Evolutionary conservation across 2,113 vertebrate species (phyloP).

Genomic region (Bubo bubo): DNA sequence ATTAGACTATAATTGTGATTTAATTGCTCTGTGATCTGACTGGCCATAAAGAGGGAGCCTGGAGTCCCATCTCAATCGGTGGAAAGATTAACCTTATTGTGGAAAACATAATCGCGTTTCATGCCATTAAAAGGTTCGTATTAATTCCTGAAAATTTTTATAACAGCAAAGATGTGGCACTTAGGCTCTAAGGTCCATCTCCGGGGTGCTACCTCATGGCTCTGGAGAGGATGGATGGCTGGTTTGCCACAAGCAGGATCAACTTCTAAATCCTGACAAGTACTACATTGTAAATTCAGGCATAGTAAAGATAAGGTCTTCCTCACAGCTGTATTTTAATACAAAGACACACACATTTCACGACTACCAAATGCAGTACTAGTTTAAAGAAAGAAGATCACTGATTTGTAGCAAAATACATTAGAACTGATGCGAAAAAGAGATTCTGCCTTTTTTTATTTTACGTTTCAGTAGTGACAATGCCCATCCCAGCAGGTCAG

Average conservation of each 20-base stretch:
- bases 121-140: not conserved
- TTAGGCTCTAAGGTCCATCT: not conserved
- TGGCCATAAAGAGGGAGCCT: constrained; percentile 34
- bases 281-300: not conserved
- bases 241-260: not conserved
- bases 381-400: not conserved
- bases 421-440: not conserved
- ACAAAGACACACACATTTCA: not conserved
- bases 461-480: not conserved
- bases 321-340: not conserved
- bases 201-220: not conserved
- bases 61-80: constrained; percentile 1
- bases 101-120: constrained; percentile 33
- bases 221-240: not conserved
- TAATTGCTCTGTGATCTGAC: constrained; percentile 53
- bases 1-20: constrained; percentile 46
- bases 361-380: not conserved
- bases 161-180: not conserved
- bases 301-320: not conserved
- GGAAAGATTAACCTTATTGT: constrained; percentile 55
- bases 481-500: not conserved
- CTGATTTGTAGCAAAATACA: not conserved
- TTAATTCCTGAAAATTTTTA: constrained; percentile 11
- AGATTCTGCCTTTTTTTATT: not conserved
- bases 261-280: not conserved